Base-by-base conservation (phyloP, 2,797 vertebrate genomes). In the Galaxias olidus region DNA sequence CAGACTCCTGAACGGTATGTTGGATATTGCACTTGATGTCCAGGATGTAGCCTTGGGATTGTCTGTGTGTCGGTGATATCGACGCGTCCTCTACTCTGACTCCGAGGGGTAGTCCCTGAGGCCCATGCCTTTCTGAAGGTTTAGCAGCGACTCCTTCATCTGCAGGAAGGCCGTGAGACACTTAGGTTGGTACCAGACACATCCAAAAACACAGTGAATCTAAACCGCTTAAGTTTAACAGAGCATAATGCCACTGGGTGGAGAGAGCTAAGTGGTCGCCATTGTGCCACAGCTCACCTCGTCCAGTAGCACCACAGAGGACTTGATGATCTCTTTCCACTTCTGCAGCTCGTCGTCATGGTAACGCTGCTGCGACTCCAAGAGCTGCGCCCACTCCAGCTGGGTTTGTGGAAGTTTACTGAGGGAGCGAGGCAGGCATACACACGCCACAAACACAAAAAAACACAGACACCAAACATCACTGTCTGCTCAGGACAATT, bases 101-200 rank as follows among this genome's bases (percentile, higher is more conserved):
- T 95, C 93, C 0, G 93, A 85, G 4, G 79, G 79, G 77, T 91
- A 90, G 86, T 95, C 93, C 52, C 87, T 89, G 78, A 93, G 88
- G 73, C 90, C 83, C 51, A 95, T 91, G 77, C 93, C 94, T 8
- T 93, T 94, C 87, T 96, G 94, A 59, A 96, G 93, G 57, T 90
- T 93, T 79, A 94, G 84, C 63, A 96, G 87, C 0, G 95, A 96
- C 67, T 94, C 92, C 87, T 94, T 96, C 91, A 96, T 96, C 95
- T 96, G 92, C 17, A 59, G 57, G 53, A 55, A 40, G n/a, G 30
- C 18, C 59, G 17, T 10, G 19, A 17, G 6, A 20, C 40, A 63
- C 41, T 12, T 5, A 12, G 14, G 40, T 68, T 18, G 30, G 30
- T 30, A 30, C 30, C 30, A 30, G 30, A 30, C 30, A 30, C 30